Conservation (phyloP, 2,113 vertebrate genomes). For the Irena cyanogastra region DNA sequence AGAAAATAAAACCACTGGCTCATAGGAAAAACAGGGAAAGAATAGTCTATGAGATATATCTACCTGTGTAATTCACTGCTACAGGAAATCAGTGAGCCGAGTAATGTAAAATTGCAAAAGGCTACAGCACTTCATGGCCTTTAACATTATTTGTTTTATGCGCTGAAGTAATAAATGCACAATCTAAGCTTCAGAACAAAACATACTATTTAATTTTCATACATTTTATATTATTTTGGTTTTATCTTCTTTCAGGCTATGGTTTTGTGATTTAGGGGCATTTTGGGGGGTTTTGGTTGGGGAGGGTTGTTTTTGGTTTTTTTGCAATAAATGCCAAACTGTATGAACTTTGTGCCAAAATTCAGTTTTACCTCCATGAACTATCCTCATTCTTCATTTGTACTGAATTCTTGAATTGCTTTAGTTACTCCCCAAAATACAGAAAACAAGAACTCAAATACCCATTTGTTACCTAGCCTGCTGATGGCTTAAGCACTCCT, state of each 20-base stretch:
- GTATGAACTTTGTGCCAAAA: background rate
- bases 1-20: background rate
- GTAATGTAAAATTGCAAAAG: background rate
- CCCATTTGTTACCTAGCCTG: background rate
- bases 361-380: background rate
- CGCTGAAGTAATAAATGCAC: background rate
- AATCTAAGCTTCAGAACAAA: background rate
- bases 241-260: background rate
- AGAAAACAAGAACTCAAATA: background rate
- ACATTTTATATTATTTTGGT: accelerated
- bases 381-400: background rate
- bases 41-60: background rate
- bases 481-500: background rate
- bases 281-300: accelerated
- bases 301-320: background rate
- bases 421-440: background rate
- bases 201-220: background rate
- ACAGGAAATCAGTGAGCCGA: background rate
- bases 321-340: background rate
- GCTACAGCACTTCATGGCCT: background rate
- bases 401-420: background rate
- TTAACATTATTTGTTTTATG: background rate
- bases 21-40: background rate
- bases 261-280: background rate
- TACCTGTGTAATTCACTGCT: background rate